Base-by-base conservation (phyloP, 2,888 invertebrate species). In the Monoplex corrugatus region DNA sequence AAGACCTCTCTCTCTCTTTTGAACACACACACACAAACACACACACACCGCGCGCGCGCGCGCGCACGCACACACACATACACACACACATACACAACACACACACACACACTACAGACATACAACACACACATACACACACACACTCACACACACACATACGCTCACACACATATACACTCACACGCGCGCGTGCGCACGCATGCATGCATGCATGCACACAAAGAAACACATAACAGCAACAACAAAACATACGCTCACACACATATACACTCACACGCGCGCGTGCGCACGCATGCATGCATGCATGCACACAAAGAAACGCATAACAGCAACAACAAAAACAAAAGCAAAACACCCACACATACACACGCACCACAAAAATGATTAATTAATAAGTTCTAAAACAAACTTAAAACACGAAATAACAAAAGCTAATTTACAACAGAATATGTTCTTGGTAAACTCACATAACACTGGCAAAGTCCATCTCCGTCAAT, bases 401-500 rank as follows among this genome's bases (percentile, higher is more conserved):
- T 50, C 50, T 50, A 13, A 50, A 50, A 50, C 50, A 50, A 68
- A 8, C n/a, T 68, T 28, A 68, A 68, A 68, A 68, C 8, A 0
- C 23, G 2, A 40, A n/a, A 43, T 28, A 3, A 50, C 23, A 86
- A 23, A 68, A n/a, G 5, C 16, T 68, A 28, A 68, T 19, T 50
- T 50, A 50, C 50, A 13, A 75, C 35, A 35, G 32, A 32, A 35
- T 32, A 6, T 16, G 32, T 35, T 75, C 8, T 35, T 8, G 35
- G 35, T 40, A 3, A 80, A 91, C 92, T 86, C 91, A 94, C 94
- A 35, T 93, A 90, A 89, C 94, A 95, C 28, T 78, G 82, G 89
- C 95, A 95, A 8, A 82, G 80, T 10, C 94, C 94, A 75, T 90
- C 92, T 19, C 94, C 94, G 23, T 93, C 92, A 57, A 89, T 89